Percentiles rank a stretch among this genome's conserved stretches.
Evolutionary conservation across 2,797 vertebrate genomes (phyloP).

Genomic region (Cirrhinus molitorella): DNA sequence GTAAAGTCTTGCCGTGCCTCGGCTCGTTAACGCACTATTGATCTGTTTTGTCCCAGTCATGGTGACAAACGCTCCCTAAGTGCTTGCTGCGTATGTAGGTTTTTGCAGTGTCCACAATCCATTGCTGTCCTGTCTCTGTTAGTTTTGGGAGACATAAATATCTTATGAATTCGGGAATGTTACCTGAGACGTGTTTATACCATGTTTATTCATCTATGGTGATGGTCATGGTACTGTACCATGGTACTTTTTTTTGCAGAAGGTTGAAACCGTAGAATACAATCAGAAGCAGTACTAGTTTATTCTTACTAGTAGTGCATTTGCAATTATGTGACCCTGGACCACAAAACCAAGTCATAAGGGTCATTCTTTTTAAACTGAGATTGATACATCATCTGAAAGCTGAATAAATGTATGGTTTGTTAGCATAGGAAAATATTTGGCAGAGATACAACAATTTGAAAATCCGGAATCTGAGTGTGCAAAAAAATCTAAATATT

Average conservation of each 20-base stretch:
- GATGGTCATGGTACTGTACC: neutral
- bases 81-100: neutral
- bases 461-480: too few species aligned
- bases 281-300: neutral
- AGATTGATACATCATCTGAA: too few species aligned
- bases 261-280: too few species aligned
- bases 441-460: too few species aligned
- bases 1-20: constrained; percentile 49
- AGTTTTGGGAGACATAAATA: neutral
- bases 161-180: neutral
- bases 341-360: too few species aligned
- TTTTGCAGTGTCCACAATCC: neutral
- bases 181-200: neutral
- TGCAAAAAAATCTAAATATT: too few species aligned
- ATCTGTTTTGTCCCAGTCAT: constrained; percentile 39
- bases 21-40: constrained; percentile 23
- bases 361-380: too few species aligned
- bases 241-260: neutral
- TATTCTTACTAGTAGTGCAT: neutral
- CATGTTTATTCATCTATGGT: neutral
- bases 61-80: constrained; percentile 1
- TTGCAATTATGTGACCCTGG: too few species aligned
- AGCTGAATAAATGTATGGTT: too few species aligned
- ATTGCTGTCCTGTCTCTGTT: neutral
- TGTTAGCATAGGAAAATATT: too few species aligned